A percentile compares a stretch with the other conserved stretches of the same genome.
These are phyloP conservation scores for Cromileptes altivelis DNA, from an alignment of 2,113 vertebrate species.

Conservation along the genomic window DNA sequence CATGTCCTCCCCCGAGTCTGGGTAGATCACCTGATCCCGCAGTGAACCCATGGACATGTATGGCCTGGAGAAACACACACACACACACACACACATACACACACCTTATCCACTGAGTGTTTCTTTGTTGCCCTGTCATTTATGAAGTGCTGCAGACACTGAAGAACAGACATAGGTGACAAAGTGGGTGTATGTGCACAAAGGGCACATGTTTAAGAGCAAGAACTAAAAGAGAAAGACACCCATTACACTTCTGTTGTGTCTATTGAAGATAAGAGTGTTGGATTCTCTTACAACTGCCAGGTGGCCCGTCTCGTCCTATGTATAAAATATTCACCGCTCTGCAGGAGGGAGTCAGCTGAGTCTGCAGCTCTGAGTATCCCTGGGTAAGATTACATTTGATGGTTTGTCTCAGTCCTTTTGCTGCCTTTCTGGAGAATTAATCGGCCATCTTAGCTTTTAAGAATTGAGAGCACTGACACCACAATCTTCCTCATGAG, in stretches of 20 bases:
- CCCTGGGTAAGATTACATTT: constrained; percentile 33
- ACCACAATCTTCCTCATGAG: no score
- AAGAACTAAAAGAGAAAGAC: constrained; percentile 2
- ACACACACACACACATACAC: constrained; percentile 14
- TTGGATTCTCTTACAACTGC: constrained; percentile 45
- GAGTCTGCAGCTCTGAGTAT: constrained; percentile 18
- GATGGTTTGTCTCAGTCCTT: background rate
- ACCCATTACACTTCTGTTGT: constrained; percentile 4
- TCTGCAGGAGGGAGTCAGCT: constrained; percentile 50
- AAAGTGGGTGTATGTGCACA: constrained; percentile 32
- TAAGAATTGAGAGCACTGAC: background rate
- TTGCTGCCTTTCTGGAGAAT: background rate
- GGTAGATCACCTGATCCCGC: constrained; percentile 98
- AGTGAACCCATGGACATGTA: constrained; percentile 98
- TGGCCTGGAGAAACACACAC: constrained; percentile 84
- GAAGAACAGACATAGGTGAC: background rate
- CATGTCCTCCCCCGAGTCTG: constrained; percentile 95
- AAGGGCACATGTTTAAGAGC: constrained; percentile 15
- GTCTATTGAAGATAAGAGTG: background rate
- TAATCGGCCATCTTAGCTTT: background rate
- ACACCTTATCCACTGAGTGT: background rate
- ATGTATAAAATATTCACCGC: constrained; percentile 81
- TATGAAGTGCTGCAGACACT: constrained; percentile 13
- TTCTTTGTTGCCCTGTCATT: constrained; percentile 26
- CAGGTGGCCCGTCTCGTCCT: constrained; percentile 49